Evolutionary conservation across 2,797 vertebrate genomes (phyloP).

Genomic region (Denticeps clupeoides): DNA sequence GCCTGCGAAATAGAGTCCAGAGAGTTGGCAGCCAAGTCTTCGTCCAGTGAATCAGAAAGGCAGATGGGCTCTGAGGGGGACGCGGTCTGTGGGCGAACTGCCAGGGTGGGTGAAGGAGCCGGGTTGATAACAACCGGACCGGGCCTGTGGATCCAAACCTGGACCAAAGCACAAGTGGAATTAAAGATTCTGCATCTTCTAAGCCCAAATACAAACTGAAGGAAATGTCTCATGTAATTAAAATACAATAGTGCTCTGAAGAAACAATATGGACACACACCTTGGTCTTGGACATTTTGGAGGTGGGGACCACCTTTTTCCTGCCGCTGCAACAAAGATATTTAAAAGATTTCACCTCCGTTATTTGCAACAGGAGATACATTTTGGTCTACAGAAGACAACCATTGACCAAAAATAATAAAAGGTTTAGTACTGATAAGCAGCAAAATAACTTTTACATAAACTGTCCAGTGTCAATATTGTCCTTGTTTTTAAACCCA

Average conservation of each 20-base stretch:
- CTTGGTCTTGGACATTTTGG: conserved; percentile 78
- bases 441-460: too few species aligned
- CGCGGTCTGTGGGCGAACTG: conserved; percentile 40
- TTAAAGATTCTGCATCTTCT: too few species aligned
- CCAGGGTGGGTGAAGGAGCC: conserved; percentile 19
- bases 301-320: conserved; percentile 78
- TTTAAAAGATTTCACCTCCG: too few species aligned
- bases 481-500: too few species aligned
- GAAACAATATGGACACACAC: conserved; percentile 46
- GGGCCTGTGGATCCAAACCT: conserved; percentile 55
- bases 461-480: too few species aligned
- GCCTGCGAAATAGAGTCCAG: conserved; percentile 91
- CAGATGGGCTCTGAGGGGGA: conserved; percentile 83
- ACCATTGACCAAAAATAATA: too few species aligned
- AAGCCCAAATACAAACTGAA: too few species aligned
- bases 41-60: conserved; percentile 88
- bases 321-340: conserved; percentile 71
- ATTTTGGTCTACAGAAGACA: too few species aligned
- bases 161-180: background rate
- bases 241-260: background rate
- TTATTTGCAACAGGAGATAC: too few species aligned
- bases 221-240: too few species aligned
- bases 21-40: conserved; percentile 80
- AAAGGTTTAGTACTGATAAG: too few species aligned
- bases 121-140: conserved; percentile 30